Base-by-base conservation (phyloP, 2,797 vertebrate genomes). In the Philypnodon macrostomus region DNA sequence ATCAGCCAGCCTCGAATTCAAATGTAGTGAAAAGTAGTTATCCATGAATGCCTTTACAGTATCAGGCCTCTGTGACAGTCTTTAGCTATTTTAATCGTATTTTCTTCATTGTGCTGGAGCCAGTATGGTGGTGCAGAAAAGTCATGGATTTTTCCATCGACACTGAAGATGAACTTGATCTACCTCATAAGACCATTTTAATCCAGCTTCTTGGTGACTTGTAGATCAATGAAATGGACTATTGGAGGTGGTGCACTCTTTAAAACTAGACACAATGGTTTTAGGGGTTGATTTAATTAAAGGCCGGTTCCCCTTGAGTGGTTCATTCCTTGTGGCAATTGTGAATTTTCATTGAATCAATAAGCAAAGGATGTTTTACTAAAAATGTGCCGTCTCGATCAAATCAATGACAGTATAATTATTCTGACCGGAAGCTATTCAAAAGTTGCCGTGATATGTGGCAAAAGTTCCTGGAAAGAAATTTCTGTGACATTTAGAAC, bases 161-260 rank as follows among this genome's bases (percentile, higher is more conserved):
- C 55, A 56, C 38, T 40, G 23, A 63, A 59, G 58, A 14, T 53
- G 60, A 81, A 82, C 73, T 70, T 61, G 66, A 76, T 84, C 70
- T 68, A 63, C 63, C 72, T 79, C 73, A 84, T 74, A 75, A 77
- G 62, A 53, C 64, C 55, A 34, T 47, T 55, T 42, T 75, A 65
- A 68, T 72, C 65, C 37, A 5, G 81, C 63, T 85, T 80, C 80
- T 73, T 53, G 48, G 81, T 72, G 74, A 83, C 81, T 77, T 71
- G 80, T 85, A 85, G 73, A 84, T 85, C 81, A 88, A 79, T 79
- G 75, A 83, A 85, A 87, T 85, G 78, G 79, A 85, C 80, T 78
- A 70, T 67, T 44, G 65, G 67, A 73, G 73, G 63, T 69, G 60
- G 40, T 54, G 59, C 63, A 61, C 41, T 55, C 67, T n/a, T n/a